Evolutionary conservation across 2,113 vertebrate genomes (phyloP).

Genomic region (Callorhinus ursinus): DNA sequence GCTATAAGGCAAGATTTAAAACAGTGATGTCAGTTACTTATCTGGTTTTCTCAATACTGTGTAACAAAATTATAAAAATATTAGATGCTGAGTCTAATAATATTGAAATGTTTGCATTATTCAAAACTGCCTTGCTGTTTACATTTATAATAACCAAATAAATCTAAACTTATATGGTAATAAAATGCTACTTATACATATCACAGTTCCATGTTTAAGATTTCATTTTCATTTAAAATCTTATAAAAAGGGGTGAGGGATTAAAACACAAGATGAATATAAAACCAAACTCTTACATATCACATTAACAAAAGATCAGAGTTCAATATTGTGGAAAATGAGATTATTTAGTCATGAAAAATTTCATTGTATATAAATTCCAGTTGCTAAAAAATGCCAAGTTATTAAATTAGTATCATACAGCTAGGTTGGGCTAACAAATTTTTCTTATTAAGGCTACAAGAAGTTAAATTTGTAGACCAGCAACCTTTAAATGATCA

Average conservation of each 20-base stretch:
- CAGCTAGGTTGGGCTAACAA: not conserved
- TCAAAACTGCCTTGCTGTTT: not conserved
- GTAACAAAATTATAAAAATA: not conserved
- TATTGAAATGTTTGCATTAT: not conserved
- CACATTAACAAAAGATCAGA: not conserved
- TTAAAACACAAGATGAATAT: not conserved
- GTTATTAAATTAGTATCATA: not conserved
- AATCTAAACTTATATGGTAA: not conserved
- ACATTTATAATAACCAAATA: not conserved
- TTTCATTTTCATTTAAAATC: not conserved
- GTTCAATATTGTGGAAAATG: not conserved
- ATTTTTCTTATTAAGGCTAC: not conserved
- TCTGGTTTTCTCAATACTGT: not conserved
- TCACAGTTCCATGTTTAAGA: not conserved
- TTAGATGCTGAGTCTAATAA: not conserved
- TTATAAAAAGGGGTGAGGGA: not conserved
- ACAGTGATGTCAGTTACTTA: not conserved
- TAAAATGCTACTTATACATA: not conserved
- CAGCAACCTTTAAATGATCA: not conserved
- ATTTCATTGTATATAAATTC: not conserved
- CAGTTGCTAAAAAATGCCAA: not conserved
- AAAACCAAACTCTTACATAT: not conserved
- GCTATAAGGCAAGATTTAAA: not conserved
- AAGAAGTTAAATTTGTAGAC: not conserved
- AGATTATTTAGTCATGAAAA: not conserved